Evolutionary conservation across 2,113 vertebrate species (phyloP).

Genomic region (Castor canadensis): DNA sequence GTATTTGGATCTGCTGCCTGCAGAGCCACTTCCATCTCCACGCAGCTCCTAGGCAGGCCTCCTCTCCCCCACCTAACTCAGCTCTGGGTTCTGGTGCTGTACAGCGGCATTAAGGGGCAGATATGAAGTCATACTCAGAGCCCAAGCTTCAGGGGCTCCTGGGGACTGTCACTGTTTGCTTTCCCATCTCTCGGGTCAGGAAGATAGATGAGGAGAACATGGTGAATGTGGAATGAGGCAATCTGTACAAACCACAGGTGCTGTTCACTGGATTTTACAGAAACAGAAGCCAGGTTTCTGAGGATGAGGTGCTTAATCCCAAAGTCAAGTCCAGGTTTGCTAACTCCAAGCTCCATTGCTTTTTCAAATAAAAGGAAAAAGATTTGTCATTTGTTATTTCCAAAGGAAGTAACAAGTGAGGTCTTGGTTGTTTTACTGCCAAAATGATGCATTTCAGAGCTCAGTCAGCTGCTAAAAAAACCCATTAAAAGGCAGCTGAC

Average conservation of each 20-base stretch:
- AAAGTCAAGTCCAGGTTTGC: neutral
- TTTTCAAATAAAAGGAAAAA: conserved; percentile 21
- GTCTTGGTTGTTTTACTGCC: neutral
- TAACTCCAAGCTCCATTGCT: neutral
- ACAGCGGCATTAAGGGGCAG: neutral
- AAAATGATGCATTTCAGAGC: conserved; percentile 15
- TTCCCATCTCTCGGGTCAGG: neutral
- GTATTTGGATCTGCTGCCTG: neutral
- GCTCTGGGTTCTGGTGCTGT: neutral
- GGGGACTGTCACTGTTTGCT: neutral
- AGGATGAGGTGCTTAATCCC: neutral
- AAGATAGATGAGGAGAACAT: neutral
- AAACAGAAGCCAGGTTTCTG: neutral
- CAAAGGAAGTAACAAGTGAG: conserved; percentile 18
- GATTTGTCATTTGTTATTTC: neutral
- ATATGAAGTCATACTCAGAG: neutral
- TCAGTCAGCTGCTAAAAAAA: neutral
- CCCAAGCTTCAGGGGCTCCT: neutral
- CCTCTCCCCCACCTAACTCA: neutral
- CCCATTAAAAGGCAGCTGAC: neutral
- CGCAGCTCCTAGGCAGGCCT: neutral
- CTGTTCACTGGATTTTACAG: neutral
- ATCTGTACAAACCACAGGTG: neutral
- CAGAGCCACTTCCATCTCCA: rapidly evolving
- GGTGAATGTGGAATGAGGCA: neutral